Evolutionary conservation across 2,888 invertebrate species (phyloP).

Genomic region (Xylota segnis): DNA sequence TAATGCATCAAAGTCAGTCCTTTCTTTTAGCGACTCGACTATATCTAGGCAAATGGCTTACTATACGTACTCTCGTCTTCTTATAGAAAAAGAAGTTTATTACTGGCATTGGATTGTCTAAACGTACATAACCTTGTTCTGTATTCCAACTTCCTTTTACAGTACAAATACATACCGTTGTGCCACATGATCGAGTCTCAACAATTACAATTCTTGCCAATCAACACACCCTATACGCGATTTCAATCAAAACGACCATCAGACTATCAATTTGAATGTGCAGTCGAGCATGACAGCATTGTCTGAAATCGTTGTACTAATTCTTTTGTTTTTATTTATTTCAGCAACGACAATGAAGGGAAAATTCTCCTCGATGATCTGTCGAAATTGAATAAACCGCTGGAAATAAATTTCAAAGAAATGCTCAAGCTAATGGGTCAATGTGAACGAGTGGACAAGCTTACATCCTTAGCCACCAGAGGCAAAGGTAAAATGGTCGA

Average conservation of each 20-base stretch:
- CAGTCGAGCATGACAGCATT: neutral
- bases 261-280: neutral
- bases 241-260: neutral
- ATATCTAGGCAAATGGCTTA: too few relatives aligned
- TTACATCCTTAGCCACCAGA: constrained; percentile 78
- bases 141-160: neutral
- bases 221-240: neutral
- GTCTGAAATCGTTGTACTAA: neutral
- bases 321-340: constrained; percentile 79
- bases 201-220: constrained; percentile 2
- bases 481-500: constrained; percentile 80
- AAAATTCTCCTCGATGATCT: constrained; percentile 87
- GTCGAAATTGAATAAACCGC: constrained; percentile 87
- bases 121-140: neutral
- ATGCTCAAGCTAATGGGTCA: constrained; percentile 93
- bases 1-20: too few relatives aligned
- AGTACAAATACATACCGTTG: neutral
- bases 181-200: constrained; percentile 34
- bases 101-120: too few relatives aligned
- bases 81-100: too few relatives aligned
- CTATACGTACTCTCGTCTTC: too few relatives aligned
- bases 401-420: constrained; percentile 89
- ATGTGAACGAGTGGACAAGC: constrained; percentile 88
- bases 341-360: constrained; percentile 90
- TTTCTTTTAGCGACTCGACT: too few relatives aligned